These are phyloP conservation scores for Paramacrobiotus metropolitanus DNA, from an alignment of 1,140 invertebrate genomes.

Conservation along the genomic window DNA sequence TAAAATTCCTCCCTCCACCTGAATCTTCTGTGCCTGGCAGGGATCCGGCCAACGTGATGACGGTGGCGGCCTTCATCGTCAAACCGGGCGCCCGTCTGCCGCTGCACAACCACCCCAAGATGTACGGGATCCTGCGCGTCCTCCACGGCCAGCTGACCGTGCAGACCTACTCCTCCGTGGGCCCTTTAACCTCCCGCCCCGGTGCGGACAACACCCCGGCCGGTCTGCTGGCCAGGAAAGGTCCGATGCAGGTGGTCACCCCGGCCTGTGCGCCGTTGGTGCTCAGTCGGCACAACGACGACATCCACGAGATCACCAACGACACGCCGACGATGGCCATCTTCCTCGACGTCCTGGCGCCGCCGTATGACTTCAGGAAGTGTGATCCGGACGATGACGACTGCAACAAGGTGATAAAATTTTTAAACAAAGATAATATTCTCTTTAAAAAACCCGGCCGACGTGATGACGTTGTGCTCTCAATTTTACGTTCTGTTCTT, in stretches of 20 bases:
- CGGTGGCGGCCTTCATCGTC: not conserved
- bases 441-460: no score
- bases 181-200: not conserved
- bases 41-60: not conserved
- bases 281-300: not conserved
- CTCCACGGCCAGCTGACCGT: not conserved
- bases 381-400: no score
- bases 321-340: not conserved
- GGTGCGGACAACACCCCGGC: not conserved
- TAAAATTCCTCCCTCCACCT: no score
- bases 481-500: no score
- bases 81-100: slow-evolving; percentile 3
- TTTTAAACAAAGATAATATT: no score
- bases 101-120: not conserved
- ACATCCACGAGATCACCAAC: not conserved
- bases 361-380: not conserved
- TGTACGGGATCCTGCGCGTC: not conserved
- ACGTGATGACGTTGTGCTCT: no score
- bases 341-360: not conserved
- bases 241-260: not conserved
- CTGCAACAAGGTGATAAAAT: no score
- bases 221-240: not conserved
- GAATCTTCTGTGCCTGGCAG: not conserved
- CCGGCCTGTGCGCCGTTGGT: not conserved
- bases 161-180: slow-evolving; percentile 2